Conservation (phyloP, 2,797 vertebrate genomes). For the Acrocephalus scirpaceus region DNA sequence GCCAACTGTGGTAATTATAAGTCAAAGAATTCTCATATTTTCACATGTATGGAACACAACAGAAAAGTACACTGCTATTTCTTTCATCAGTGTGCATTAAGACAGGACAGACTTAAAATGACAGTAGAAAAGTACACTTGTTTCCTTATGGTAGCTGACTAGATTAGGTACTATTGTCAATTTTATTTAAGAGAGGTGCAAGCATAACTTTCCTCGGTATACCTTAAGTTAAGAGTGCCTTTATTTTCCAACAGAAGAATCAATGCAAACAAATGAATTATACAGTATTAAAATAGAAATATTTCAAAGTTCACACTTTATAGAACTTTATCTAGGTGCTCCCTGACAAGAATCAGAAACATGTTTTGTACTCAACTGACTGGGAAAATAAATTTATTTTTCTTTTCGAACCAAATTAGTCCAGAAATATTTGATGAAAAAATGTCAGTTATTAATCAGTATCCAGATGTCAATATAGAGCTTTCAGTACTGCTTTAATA, state of each 20-base stretch:
- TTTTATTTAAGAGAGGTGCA: neutral
- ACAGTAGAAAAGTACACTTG: neutral
- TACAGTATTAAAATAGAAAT: neutral
- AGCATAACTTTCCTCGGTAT: neutral
- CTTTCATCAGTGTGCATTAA: neutral
- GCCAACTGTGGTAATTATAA: rapidly evolving
- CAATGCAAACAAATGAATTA: neutral
- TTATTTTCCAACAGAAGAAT: neutral
- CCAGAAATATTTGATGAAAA: neutral
- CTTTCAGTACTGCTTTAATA: neutral
- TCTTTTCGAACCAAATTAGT: neutral
- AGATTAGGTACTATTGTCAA: neutral
- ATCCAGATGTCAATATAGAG: neutral
- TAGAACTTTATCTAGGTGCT: neutral
- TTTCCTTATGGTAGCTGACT: neutral
- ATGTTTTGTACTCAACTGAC: neutral
- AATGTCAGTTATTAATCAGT: neutral
- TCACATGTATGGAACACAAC: neutral
- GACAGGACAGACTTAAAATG: neutral
- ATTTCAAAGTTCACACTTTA: neutral
- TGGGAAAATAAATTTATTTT: neutral
- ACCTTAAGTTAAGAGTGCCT: neutral
- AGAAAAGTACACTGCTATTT: neutral
- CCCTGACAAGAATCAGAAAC: neutral
- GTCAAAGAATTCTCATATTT: neutral